Base-by-base conservation (phyloP, 2,113 vertebrate genomes). In the Ancistrus triradiatus region DNA sequence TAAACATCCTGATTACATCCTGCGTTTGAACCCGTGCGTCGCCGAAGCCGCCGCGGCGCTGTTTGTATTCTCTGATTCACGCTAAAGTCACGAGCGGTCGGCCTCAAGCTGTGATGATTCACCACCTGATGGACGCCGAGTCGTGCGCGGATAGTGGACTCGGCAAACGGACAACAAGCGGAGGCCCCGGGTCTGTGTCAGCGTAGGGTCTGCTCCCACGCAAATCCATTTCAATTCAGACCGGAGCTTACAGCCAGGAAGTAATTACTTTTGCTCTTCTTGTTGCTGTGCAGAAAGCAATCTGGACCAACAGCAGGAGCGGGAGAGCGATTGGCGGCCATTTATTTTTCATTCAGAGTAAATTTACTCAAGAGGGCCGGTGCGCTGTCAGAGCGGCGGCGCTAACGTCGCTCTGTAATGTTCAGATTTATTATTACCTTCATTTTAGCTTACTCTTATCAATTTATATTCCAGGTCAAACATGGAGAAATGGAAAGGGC, bases 211-310 rank as follows among this genome's bases (percentile, higher is more conserved):
- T 49, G 18, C 65, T 61, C 61, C 65, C 56, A 69, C 66, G 42
- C 68, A 64, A 75, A 61, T 62, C 55, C 44, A 66, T 75, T 62
- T 66, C 65, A 42, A 35, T 63, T 68, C 55, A 46, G 22, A 15
- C 50, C 55, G 14, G 47, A 57, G 65, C 73, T 65, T 62, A 37
- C 55, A 68, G 65, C 65, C 27, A 65, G 60, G 50, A 67, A 74
- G 68, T 75, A 72, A 72, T 75, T 75, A 75, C 65, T 75, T 57
- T 67, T 68, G 44, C 38, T 55, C 56, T 59, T 55, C 60, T 55
- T 60, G 55, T 73, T 64, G 70, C 59, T 56, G 71, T 63, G 58
- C 38, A 14, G 55, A 68, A 64, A 24, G 48, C 60, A 52, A 59
- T 73, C 65, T 64, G 60, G 59, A 64, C 64, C 59, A 43, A 55